phyloP scores from a whole-genome alignment of 2,797 vertebrate genomes.

The Tauraco hartlaubi region DNA sequence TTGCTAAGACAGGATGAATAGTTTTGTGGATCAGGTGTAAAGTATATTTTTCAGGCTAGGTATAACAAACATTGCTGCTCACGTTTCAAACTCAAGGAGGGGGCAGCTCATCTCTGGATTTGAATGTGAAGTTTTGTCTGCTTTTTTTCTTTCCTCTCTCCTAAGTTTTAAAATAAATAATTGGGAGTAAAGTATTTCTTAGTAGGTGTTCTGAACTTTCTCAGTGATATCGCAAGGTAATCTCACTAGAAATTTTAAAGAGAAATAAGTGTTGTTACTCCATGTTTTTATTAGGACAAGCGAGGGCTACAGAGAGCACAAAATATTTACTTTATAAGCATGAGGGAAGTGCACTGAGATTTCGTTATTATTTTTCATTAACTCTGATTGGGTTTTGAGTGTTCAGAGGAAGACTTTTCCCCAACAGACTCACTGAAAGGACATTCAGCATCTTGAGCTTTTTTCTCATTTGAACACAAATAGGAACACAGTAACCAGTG shows the following conservation, averaged over 20 bases:
- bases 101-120: not conserved
- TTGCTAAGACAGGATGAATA: not conserved
- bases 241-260: not conserved
- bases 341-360: not conserved
- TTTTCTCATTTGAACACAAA: not conserved
- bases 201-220: not conserved
- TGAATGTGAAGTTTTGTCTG: not conserved
- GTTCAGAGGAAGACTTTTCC: not conserved
- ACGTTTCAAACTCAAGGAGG: fast-evolving
- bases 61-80: not conserved
- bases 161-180: not conserved
- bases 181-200: not conserved
- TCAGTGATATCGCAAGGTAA: not conserved
- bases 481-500: not conserved
- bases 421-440: not conserved
- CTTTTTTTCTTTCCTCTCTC: not conserved
- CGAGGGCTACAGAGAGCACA: not conserved
- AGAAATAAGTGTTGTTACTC: not conserved
- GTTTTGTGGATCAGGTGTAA: not conserved
- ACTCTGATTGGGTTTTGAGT: not conserved
- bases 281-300: not conserved
- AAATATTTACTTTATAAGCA: not conserved
- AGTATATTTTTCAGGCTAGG: not conserved
- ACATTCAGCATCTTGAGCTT: not conserved
- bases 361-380: slow-evolving; percentile 17